Base-by-base conservation (phyloP, 2,113 vertebrate species). In the Tylochromis polylepis region DNA sequence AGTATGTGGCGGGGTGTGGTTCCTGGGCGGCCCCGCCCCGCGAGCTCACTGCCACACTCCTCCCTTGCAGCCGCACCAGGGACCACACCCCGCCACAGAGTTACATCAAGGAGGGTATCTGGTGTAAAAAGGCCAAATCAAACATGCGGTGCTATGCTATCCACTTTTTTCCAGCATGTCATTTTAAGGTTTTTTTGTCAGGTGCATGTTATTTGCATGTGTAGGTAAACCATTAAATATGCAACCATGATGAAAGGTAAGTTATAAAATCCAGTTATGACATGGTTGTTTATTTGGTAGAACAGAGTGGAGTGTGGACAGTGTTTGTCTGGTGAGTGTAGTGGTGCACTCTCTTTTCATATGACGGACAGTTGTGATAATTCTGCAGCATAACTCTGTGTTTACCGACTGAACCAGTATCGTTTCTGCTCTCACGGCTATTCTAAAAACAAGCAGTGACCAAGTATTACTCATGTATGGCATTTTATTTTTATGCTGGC, bases 281-380 rank as follows among this genome's bases (percentile, higher is more conserved):
- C 14, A 43, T 43, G 65, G 38, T 70, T 70, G 65, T 43, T 24
- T 43, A 70, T 70, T 65, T 65, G 60, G 34, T 38, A 65, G 60
- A 65, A 38, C 60, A 65, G 60, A 65, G 60, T 65, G 60, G 60
- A 38, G 60, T 22, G 60, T 1, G 31, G 4, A 65, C 31, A 65
- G 31, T 38, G 12, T 38, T n/a, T 65, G 2, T 31, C 60, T 65
- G 31, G n/a, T 65, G 60, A 65, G 18, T 65, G 31, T 4, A 36
- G 60, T 11, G 0, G 34, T 65, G n/a, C 60, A 38, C 34, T 65
- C 18, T 38, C 18, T 2, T 0, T 62, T n/a, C n/a, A n/a, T n/a
- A n/a, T n/a, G n/a, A n/a, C n/a, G n/a, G n/a, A n/a, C n/a, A n/a
- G n/a, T n/a, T n/a, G n/a, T n/a, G n/a, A n/a, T n/a, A n/a, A n/a